A percentile compares a stretch with the other conserved stretches of the same genome.
Conservation (phyloP, 2,888 invertebrate species). For the Endomychus coccineus region DNA sequence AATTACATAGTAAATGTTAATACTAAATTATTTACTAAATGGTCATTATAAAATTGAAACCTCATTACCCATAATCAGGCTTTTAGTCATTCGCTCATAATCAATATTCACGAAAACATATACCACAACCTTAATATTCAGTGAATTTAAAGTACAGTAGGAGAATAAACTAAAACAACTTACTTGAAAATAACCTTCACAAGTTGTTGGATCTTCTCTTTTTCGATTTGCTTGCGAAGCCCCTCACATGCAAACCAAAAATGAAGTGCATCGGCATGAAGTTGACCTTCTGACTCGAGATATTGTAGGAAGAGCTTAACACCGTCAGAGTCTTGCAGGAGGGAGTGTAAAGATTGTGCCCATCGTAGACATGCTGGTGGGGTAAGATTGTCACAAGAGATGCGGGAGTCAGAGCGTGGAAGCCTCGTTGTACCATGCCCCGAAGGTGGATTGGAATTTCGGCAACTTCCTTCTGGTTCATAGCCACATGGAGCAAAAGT, state of each 20-base stretch:
- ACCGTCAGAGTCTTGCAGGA: constrained; percentile 86
- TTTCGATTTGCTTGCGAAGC: constrained; percentile 68
- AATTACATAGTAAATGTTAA: no score
- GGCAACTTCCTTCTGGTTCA: constrained; percentile 36
- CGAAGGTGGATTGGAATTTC: constrained; percentile 36
- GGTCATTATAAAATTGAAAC: no score
- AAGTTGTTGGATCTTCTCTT: constrained; percentile 63
- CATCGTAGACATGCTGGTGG: constrained; percentile 77
- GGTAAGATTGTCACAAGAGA: no score
- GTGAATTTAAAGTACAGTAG: no score
- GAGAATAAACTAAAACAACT: constrained; percentile 33
- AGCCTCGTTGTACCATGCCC: not conserved
- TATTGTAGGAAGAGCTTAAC: constrained; percentile 79
- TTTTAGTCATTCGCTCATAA: no score
- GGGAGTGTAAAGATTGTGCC: constrained; percentile 76
- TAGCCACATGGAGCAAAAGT: constrained; percentile 40
- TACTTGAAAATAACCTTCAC: constrained; percentile 62
- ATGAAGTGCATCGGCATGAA: constrained; percentile 72
- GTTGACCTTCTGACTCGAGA: constrained; percentile 69
- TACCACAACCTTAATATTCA: no score
- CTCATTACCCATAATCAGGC: no score
- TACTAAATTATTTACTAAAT: no score
- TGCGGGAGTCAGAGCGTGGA: no score
- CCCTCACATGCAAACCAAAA: constrained; percentile 95
- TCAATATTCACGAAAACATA: no score